Evolutionary conservation across 2,797 vertebrate genomes (phyloP).

Genomic region (Emydoidea blandingii): DNA sequence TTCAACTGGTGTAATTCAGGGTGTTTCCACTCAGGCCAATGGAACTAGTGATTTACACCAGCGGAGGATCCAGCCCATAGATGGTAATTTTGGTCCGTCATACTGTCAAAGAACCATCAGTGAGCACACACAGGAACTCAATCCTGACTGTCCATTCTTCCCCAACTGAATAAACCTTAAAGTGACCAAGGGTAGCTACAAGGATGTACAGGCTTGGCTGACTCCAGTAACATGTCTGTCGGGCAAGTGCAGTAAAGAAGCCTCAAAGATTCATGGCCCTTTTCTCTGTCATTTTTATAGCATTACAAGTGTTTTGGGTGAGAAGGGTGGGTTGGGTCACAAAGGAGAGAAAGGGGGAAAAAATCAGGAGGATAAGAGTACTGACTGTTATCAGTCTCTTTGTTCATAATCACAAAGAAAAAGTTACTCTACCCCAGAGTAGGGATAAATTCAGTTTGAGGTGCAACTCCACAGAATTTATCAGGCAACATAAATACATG

Average conservation of each 20-base stretch:
- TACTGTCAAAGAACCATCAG: background rate
- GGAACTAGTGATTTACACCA: background rate
- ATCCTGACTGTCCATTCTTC: background rate
- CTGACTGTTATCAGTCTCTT: background rate
- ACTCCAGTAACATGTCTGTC: background rate
- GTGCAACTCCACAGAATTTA: background rate
- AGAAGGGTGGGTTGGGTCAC: background rate
- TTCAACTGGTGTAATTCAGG: background rate
- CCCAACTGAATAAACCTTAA: background rate
- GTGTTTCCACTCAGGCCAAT: fast-evolving
- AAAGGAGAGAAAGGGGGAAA: background rate
- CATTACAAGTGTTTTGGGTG: background rate
- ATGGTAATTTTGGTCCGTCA: background rate
- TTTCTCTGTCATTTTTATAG: no score
- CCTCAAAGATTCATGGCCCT: background rate
- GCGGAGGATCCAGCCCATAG: background rate
- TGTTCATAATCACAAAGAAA: background rate
- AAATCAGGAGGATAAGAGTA: background rate
- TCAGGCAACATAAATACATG: background rate
- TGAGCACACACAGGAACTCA: background rate
- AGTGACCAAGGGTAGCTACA: background rate
- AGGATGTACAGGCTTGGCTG: background rate
- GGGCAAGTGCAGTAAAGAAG: no score
- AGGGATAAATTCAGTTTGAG: background rate
- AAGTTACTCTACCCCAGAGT: background rate